Percentiles rank a stretch among this genome's conserved stretches.
Evolutionary conservation across 2,797 vertebrate species (phyloP).

Genomic region (Malurus splendens): DNA sequence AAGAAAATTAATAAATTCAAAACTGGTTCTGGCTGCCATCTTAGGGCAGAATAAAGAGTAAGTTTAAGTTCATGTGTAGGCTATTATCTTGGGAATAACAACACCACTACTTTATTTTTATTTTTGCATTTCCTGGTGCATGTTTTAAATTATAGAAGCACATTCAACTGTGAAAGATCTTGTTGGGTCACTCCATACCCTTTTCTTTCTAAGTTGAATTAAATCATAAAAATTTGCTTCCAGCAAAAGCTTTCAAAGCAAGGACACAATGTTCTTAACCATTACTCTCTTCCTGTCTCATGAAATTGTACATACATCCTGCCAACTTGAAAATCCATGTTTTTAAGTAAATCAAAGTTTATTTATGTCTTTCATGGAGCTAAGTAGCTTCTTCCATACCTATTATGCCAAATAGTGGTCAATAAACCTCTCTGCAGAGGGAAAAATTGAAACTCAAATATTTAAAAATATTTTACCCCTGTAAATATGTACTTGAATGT

Average conservation of each 20-base stretch:
- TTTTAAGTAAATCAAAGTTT: neutral
- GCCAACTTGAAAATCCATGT: neutral
- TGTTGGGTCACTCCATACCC: neutral
- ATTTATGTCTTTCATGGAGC: neutral
- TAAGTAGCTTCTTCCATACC: neutral
- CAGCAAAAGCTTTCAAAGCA: constrained; percentile 1
- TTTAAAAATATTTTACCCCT: neutral
- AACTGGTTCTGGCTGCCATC: neutral
- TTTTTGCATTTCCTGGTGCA: neutral
- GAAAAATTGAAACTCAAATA: neutral
- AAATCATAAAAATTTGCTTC: neutral
- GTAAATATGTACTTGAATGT: neutral
- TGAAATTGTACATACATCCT: neutral
- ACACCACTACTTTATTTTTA: neutral
- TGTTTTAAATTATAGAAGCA: neutral
- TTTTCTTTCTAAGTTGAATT: neutral
- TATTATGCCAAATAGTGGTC: neutral
- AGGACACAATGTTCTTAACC: neutral
- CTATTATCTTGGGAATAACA: neutral
- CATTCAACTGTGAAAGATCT: neutral
- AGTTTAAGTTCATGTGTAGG: neutral
- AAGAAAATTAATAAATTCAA: neutral
- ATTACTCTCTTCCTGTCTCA: neutral
- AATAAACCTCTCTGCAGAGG: neutral
- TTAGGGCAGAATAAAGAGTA: neutral